These are phyloP conservation scores for Epinephelus cyanopodus DNA, from an alignment of 2,113 vertebrate genomes.

Conservation along the genomic window DNA sequence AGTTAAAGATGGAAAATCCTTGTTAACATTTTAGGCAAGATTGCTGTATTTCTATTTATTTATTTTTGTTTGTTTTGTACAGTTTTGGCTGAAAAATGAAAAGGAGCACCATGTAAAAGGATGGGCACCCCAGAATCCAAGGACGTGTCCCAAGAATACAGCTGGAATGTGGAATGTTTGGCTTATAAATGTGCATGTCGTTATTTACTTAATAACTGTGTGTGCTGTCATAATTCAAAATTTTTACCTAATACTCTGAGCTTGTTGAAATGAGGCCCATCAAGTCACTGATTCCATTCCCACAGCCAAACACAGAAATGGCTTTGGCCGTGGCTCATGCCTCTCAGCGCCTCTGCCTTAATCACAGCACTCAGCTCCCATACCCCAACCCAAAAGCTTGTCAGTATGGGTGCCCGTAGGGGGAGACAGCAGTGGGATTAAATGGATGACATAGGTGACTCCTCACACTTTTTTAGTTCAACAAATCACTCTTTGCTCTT, in stretches of 20 bases:
- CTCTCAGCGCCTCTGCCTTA: conserved; percentile 41
- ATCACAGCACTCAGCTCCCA: conserved; percentile 29
- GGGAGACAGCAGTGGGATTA: conserved; percentile 24
- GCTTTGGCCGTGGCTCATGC: conserved; percentile 26
- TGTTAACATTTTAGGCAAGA: too few species aligned
- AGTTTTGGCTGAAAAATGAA: too few species aligned
- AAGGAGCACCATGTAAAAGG: too few species aligned
- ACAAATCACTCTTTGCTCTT: conserved; percentile 35
- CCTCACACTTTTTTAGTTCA: conserved; percentile 24
- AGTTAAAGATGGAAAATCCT: too few species aligned
- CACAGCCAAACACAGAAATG: conserved; percentile 36
- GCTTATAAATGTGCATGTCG: conserved; percentile 34
- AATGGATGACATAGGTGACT: conserved; percentile 48
- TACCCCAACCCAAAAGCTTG: conserved; percentile 28
- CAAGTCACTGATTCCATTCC: conserved; percentile 34
- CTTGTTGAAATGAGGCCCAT: conserved; percentile 44
- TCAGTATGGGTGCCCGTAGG: not conserved
- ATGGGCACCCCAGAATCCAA: too few species aligned
- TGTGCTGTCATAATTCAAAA: conserved; percentile 33
- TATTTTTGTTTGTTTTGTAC: too few species aligned
- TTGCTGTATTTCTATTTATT: too few species aligned
- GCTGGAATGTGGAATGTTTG: conserved; percentile 9
- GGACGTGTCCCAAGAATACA: not conserved
- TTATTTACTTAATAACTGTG: conserved; percentile 38
- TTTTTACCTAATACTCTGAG: conserved; percentile 16